Conservation (phyloP, 2,888 invertebrate genomes). For the Lamproptera curius region DNA sequence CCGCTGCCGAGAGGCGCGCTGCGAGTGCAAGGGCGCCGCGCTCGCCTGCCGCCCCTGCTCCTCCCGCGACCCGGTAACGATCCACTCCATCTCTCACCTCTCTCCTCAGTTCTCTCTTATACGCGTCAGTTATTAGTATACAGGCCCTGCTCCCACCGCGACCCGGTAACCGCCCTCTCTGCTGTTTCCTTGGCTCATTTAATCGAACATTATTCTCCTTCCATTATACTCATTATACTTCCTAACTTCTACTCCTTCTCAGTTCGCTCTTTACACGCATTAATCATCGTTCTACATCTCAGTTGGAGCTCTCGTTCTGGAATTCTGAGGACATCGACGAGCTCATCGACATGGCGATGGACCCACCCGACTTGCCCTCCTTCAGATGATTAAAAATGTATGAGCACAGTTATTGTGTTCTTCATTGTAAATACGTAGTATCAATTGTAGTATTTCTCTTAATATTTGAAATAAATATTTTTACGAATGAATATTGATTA, state of each 20-base stretch:
- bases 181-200: too few species aligned
- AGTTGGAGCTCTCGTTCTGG: conserved; percentile 71
- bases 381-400: conserved; percentile 34
- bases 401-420: neutral
- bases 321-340: conserved; percentile 69
- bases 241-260: too few species aligned
- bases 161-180: too few species aligned
- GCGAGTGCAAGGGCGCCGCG: conserved; percentile 63
- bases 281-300: too few species aligned
- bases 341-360: conserved; percentile 68
- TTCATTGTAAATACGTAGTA: conserved; percentile 24
- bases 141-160: too few species aligned
- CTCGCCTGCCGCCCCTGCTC: conserved; percentile 55
- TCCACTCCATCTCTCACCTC: neutral
- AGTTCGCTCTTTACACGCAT: too few species aligned
- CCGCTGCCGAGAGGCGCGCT: conserved; percentile 41
- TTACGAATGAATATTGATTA: conserved; percentile 10
- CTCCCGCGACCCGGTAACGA: conserved; percentile 40
- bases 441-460: conserved; percentile 13
- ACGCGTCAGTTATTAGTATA: too few species aligned
- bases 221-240: too few species aligned
- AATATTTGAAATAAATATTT: conserved; percentile 17
- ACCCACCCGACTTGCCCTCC: conserved; percentile 50
- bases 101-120: too few species aligned
- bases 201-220: too few species aligned